Base-by-base conservation (phyloP, 2,888 invertebrate genomes). In the Boloria euphrosyne region DNA sequence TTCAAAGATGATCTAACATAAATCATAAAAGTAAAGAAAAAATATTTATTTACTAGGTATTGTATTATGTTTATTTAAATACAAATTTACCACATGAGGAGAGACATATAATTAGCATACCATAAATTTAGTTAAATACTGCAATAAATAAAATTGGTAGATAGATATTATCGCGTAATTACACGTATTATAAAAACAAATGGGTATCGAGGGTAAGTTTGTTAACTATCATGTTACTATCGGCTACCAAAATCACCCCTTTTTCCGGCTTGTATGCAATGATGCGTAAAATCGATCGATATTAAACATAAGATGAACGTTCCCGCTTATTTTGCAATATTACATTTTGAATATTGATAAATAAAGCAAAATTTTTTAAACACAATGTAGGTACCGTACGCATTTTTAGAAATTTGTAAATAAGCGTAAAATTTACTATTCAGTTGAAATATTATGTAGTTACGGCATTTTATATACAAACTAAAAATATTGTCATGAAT, bases 261-360 rank as follows among this genome's bases (percentile, higher is more conserved):
- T 44, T 43, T 50, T 51, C 62, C 51, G 47, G 44, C 31, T 54
- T 49, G 14, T 22, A 43, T 50, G 18, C 61, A 57, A 51, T 66
- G 66, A 62, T 55, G 66, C 66, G 51, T 49, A 13, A 65, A 55
- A 62, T 54, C 31, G 62, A 66, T 66, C 61, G 55, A 62, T 57
- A 66, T 38, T 47, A 27, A 6, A 27, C 47, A 4, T 18, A n/a
- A n/a, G n/a, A n/a, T n/a, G n/a, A n/a, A 46, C 16, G 47, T 46
- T 46, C 16, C 22, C 47, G 47, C 27, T 59, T 38, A 16, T 38
- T 46, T 13, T n/a, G 47, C 47, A 31, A 57, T 46, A n/a, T 57
- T 46, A n/a, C 10, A 10, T 53, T 38, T 62, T 47, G 7, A 31
- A 54, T 22, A 5, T 0, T 4, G 7, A 13, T 43, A 43, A 14